phyloP scores from a whole-genome alignment of 2,797 vertebrate genomes.

The Neosilurus mollespiculum region DNA sequence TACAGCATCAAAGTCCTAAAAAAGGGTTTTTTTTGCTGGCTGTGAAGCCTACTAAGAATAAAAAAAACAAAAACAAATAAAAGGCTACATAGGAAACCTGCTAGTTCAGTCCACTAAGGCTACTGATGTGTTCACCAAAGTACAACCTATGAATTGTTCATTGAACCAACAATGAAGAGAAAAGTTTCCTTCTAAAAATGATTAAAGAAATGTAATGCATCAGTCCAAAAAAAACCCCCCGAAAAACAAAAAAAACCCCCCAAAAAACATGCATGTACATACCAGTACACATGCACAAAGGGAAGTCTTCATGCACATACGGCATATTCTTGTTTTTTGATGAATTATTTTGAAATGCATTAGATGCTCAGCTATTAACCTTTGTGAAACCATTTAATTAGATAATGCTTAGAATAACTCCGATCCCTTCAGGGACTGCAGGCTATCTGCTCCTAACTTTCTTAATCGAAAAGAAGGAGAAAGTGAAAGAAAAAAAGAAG shows the following conservation, averaged over 20 bases:
- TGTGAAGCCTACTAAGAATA: background rate
- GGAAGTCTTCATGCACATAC: slow-evolving; percentile 25
- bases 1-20: background rate
- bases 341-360: slow-evolving; percentile 42
- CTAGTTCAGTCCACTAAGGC: background rate
- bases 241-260: slow-evolving; percentile 16
- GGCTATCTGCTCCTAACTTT: slow-evolving; percentile 29
- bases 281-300: slow-evolving; percentile 16
- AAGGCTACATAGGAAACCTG: background rate
- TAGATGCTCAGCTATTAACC: slow-evolving; percentile 64
- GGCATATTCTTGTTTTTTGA: background rate
- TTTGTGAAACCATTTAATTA: slow-evolving; percentile 59
- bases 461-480: background rate
- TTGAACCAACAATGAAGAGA: background rate
- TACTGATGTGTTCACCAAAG: background rate
- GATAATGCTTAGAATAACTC: slow-evolving; percentile 26
- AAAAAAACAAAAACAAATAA: background rate
- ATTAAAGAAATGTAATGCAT: background rate
- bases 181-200: background rate
- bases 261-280: slow-evolving; percentile 15
- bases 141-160: background rate
- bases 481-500: background rate
- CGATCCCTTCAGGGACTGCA: background rate
- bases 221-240: background rate
- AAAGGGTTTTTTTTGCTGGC: background rate